phyloP scores from a whole-genome alignment of 2,113 vertebrate species.

The Sinocyclocheilus rhinocerous region DNA sequence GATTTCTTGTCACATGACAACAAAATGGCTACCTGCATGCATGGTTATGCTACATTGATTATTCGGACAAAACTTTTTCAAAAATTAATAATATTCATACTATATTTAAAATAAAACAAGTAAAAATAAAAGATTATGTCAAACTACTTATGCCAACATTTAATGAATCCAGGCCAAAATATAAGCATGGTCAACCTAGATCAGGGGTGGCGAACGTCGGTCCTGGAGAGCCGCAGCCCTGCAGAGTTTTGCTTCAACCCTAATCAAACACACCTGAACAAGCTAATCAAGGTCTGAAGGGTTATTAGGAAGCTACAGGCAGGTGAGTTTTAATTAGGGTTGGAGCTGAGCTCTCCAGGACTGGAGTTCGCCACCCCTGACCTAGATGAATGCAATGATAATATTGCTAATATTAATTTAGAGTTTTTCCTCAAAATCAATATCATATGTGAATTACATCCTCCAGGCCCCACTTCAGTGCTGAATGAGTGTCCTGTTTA shows the following conservation, averaged over 20 bases:
- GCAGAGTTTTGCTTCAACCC: too few species aligned
- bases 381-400: background rate
- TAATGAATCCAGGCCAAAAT: background rate
- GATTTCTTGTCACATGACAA: background rate
- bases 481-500: background rate
- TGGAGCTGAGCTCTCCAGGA: too few species aligned
- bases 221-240: too few species aligned
- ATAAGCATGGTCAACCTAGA: background rate
- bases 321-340: too few species aligned
- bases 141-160: background rate
- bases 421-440: background rate
- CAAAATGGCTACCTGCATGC: background rate
- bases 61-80: background rate
- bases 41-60: background rate
- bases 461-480: background rate
- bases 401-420: background rate
- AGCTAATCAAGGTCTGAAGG: too few species aligned
- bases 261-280: too few species aligned
- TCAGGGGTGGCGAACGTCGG: too few species aligned
- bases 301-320: too few species aligned
- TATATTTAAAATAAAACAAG: background rate
- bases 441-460: background rate
- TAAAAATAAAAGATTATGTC: background rate
- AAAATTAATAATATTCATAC: background rate
- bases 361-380: too few species aligned